phyloP scores from a whole-genome alignment of 2,113 vertebrate genomes.

The Phyllostomus discolor region DNA sequence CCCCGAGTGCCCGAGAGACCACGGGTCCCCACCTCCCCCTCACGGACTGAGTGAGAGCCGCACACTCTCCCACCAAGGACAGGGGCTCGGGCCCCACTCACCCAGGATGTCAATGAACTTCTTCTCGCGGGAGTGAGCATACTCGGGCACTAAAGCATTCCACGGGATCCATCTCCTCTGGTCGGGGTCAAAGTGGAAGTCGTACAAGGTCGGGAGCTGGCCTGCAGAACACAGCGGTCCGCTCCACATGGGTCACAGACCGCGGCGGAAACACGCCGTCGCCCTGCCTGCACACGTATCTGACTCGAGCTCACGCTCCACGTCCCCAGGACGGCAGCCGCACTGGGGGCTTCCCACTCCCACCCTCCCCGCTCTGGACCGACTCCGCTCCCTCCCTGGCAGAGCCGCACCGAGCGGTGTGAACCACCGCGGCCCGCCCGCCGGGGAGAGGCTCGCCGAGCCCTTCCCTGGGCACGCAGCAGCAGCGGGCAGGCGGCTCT shows the following conservation, averaged over 20 bases:
- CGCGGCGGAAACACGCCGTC: not conserved
- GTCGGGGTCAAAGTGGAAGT: constrained; percentile 91
- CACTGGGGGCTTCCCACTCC: accelerated
- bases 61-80: not conserved
- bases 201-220: constrained; percentile 90
- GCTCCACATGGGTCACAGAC: not conserved
- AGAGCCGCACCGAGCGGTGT: accelerated
- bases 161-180: constrained; percentile 90
- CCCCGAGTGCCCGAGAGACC: not conserved
- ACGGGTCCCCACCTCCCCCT: accelerated
- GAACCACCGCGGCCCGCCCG: accelerated
- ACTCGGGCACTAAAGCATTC: constrained; percentile 88
- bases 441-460: accelerated
- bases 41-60: accelerated
- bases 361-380: accelerated
- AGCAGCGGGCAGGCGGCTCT: accelerated
- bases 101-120: constrained; percentile 94
- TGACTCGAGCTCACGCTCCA: accelerated
- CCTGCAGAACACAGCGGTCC: constrained; percentile 74
- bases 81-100: constrained; percentile 70
- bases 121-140: constrained; percentile 83
- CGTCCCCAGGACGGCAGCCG: not conserved
- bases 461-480: not conserved
- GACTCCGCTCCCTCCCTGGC: accelerated
- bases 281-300: accelerated